Evolutionary conservation across 2,888 invertebrate species (phyloP), one percentile per base, ranked within the genome.

Genomic region (Oegoconia quadripuncta): DNA sequence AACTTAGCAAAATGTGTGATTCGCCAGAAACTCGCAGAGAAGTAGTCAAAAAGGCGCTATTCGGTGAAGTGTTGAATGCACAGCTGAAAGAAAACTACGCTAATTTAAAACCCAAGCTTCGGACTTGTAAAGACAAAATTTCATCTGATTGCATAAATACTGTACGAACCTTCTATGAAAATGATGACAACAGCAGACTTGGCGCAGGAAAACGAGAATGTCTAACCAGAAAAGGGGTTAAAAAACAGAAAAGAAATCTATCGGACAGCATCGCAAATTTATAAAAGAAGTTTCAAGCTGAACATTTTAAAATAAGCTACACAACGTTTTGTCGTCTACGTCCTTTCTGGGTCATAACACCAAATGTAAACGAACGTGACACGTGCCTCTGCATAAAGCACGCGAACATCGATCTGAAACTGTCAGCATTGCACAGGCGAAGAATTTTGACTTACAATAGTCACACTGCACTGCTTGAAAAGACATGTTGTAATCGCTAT

Each of bases 181-280:
- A 56, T 42, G 53, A 60, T 55, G 42, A 45, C 18, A 57, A 59
- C 36, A 55, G 52, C 38, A 29, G 57, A 41, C 27, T 56, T 34
- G 43, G 46, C 13, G 43, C 56, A 40, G 59, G 61, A 18, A 62
- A 59, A 50, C 47, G 47, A 20, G 59, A 61, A 41, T 56, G 37
- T 37, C 18, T 57, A 16, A 55, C 52, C 22, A 46, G 45, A 49
- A 56, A 56, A 8, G 44, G 44, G 31, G 47, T 55, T 14, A 62
- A 51, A 50, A 52, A 51, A 44, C 53, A 53, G 26, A 49, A 50
- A 38, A 49, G 62, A 42, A 55, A 52, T 42, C 39, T 58, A 35
- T 35, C 27, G 16, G 50, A 60, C 44, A 47, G 47, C 15, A 34
- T 62, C n/a, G 9, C 34, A 27, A 56, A 53, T 47, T 48, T 60